A percentile compares a stretch with the other conserved stretches of the same genome.
These are phyloP conservation scores for Stenodera caucasica DNA, from an alignment of 2,888 invertebrate species.

Conservation along the genomic window DNA sequence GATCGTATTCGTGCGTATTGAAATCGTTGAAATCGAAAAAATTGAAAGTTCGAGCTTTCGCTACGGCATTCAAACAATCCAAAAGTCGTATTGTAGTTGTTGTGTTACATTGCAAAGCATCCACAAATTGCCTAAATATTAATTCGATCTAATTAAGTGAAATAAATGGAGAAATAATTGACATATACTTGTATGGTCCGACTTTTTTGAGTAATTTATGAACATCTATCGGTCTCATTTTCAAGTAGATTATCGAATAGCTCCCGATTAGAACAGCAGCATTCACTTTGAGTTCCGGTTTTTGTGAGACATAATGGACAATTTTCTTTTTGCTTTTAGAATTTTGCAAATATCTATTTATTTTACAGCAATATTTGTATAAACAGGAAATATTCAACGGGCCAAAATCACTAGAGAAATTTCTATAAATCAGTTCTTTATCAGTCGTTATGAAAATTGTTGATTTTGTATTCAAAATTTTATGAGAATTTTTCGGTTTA, in stretches of 20 bases:
- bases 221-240: conserved; percentile 70
- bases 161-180: background rate
- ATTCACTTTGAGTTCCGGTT: conserved; percentile 78
- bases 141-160: background rate
- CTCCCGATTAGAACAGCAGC: conserved; percentile 85
- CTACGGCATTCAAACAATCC: conserved; percentile 68
- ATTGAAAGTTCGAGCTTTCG: conserved; percentile 71
- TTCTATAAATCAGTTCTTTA: conserved; percentile 77
- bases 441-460: conserved; percentile 79
- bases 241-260: conserved; percentile 74
- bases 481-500: conserved; percentile 63
- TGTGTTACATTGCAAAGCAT: conserved; percentile 79
- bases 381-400: conserved; percentile 85
- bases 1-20: conserved; percentile 80
- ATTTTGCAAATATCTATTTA: conserved; percentile 72
- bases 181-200: conserved; percentile 51
- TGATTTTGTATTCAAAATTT: conserved; percentile 67
- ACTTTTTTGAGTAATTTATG: conserved; percentile 64
- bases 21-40: conserved; percentile 85
- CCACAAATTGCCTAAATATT: conserved; percentile 64
- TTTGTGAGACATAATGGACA: conserved; percentile 77
- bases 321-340: conserved; percentile 70
- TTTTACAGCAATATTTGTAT: conserved; percentile 77
- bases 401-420: conserved; percentile 88
- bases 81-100: conserved; percentile 70